These are phyloP conservation scores for Calliscelio sp. DNA, from an alignment of 2,888 invertebrate species.

Conservation along the genomic window DNA sequence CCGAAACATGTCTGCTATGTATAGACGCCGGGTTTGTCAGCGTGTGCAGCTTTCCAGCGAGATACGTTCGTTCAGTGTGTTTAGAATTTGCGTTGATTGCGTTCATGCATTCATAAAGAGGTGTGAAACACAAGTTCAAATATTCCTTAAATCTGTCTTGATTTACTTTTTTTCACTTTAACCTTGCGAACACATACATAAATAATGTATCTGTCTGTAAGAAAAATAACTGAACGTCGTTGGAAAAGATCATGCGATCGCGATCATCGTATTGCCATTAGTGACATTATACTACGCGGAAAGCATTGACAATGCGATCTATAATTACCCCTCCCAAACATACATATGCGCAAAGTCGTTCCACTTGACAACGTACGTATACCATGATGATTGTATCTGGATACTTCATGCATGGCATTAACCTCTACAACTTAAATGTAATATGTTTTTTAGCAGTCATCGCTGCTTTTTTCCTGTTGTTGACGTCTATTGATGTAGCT, in stretches of 20 bases:
- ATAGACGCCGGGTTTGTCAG: slow-evolving; percentile 67
- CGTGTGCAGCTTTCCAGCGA: slow-evolving; percentile 51
- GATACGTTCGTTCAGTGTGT: slow-evolving; percentile 46
- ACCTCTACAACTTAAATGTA: slow-evolving; percentile 63
- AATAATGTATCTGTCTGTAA: background rate
- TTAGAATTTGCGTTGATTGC: slow-evolving; percentile 53
- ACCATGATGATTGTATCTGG: slow-evolving; percentile 51
- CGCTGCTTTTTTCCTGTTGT: slow-evolving; percentile 41
- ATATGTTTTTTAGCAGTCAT: slow-evolving; percentile 43
- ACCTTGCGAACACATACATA: too few relatives aligned
- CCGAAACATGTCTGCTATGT: slow-evolving; percentile 74
- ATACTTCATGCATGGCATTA: slow-evolving; percentile 71
- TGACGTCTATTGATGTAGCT: slow-evolving; percentile 25
- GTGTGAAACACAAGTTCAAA: slow-evolving; percentile 40
- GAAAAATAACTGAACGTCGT: slow-evolving; percentile 24
- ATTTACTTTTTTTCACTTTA: too few relatives aligned
- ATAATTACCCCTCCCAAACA: slow-evolving; percentile 57
- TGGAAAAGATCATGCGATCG: slow-evolving; percentile 8
- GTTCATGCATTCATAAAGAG: slow-evolving; percentile 35
- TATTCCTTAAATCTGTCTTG: too few relatives aligned
- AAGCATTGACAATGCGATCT: slow-evolving; percentile 65
- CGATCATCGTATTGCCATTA: slow-evolving; percentile 33
- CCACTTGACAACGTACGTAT: slow-evolving; percentile 61
- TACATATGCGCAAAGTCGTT: slow-evolving; percentile 61
- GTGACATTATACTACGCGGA: slow-evolving; percentile 41